These are phyloP conservation scores for Leptinotarsa texana DNA, from an alignment of 1,140 invertebrate species.

Conservation along the genomic window DNA sequence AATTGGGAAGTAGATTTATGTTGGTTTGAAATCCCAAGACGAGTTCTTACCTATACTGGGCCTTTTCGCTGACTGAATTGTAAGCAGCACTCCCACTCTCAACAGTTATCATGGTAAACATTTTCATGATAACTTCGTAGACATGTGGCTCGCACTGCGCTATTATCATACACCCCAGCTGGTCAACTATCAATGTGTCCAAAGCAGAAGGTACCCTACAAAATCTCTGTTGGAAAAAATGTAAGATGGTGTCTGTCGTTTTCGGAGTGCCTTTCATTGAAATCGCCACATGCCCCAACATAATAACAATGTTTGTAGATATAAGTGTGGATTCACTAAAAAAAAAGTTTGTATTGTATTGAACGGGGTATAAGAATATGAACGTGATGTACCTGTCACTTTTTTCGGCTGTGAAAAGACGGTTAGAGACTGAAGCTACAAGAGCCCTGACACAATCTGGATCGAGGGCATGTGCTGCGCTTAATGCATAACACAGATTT, in stretches of 20 bases:
- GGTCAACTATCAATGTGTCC: constrained; percentile 94
- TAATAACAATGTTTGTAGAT: constrained; percentile 95
- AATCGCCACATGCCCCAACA: constrained; percentile 95
- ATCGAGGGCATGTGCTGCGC: constrained; percentile 85
- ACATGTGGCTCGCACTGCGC: constrained; percentile 82
- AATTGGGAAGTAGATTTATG: too few species aligned
- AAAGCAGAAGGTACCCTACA: constrained; percentile 85
- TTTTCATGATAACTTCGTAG: constrained; percentile 95
- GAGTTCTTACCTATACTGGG: constrained; percentile 68
- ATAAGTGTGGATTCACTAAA: constrained; percentile 84
- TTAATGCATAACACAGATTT: constrained; percentile 91
- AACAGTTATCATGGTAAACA: constrained; percentile 94
- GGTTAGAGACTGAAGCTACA: constrained; percentile 91
- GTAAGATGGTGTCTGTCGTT: constrained; percentile 91
- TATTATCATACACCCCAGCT: constrained; percentile 96
- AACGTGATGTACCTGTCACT: constrained; percentile 66
- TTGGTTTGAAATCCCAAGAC: too few species aligned
- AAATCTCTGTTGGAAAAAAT: constrained; percentile 96
- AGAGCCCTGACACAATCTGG: constrained; percentile 91
- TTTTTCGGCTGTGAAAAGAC: constrained; percentile 88
- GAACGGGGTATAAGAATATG: neutral
- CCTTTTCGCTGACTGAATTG: constrained; percentile 66
- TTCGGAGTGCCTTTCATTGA: constrained; percentile 89
- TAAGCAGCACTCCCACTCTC: constrained; percentile 92
- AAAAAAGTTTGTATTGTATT: constrained; percentile 42